Evolutionary conservation across 53 echinoderm and acorn worm species (phyloP).

Genomic region (Stichopus horrens): DNA sequence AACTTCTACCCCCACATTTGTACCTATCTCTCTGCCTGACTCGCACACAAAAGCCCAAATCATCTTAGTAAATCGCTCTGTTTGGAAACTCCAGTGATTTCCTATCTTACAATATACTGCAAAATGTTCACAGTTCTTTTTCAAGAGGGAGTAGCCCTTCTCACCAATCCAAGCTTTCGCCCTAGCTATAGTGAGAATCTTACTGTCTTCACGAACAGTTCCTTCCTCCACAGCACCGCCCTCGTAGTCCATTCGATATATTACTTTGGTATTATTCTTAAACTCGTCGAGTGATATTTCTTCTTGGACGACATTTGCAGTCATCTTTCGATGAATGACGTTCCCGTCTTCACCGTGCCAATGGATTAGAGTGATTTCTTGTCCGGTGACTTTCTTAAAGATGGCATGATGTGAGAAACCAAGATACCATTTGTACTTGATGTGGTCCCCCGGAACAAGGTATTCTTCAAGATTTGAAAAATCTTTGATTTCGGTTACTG

Average conservation of each 20-base stretch:
- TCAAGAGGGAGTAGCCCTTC: neutral
- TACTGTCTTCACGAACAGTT: neutral
- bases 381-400: neutral
- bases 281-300: neutral
- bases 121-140: neutral
- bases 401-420: neutral
- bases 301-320: neutral
- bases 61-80: neutral
- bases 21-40: neutral
- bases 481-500: neutral
- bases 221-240: neutral
- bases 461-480: neutral
- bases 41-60: neutral
- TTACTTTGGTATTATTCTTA: neutral
- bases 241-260: neutral
- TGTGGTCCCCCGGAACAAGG: neutral
- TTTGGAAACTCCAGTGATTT: neutral
- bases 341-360: neutral
- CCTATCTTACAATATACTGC: neutral
- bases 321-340: neutral
- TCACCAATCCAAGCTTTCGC: slow-evolving; percentile 7
- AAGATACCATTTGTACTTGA: neutral
- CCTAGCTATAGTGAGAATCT: neutral
- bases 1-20: neutral
- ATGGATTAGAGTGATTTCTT: neutral